Conservation (phyloP, 2,797 vertebrate species). For the Argya squamiceps region DNA sequence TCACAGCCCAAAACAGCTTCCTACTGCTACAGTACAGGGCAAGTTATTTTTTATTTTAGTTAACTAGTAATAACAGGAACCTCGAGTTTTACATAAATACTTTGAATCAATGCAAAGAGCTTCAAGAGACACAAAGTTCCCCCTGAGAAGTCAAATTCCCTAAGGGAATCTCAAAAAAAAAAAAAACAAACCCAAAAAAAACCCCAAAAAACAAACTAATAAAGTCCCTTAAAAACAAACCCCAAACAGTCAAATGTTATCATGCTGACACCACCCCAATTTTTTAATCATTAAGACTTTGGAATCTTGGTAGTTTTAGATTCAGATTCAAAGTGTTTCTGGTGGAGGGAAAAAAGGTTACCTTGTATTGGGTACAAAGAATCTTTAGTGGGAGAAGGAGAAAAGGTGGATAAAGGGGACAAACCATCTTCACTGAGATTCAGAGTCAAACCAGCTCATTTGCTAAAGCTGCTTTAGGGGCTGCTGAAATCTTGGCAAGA, state of each 20-base stretch:
- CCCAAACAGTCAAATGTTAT: not conserved
- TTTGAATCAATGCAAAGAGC: not conserved
- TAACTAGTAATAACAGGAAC: not conserved
- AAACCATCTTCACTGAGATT: not conserved
- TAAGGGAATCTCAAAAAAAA: not conserved
- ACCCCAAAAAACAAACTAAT: not conserved
- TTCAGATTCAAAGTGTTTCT: not conserved
- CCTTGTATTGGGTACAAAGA: not conserved
- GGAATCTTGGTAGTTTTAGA: not conserved
- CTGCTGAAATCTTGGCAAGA: not conserved
- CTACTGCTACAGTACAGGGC: not conserved
- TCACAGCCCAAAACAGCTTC: not conserved
- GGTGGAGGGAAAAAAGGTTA: not conserved
- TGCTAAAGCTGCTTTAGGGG: not conserved
- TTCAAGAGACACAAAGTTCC: not conserved
- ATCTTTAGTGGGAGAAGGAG: not conserved
- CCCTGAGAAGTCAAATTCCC: not conserved
- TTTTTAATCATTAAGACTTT: not conserved
- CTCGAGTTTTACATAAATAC: not conserved
- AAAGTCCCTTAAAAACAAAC: not conserved
- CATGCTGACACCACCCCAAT: not conserved
- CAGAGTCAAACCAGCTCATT: not conserved
- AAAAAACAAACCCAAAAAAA: not conserved
- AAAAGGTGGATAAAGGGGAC: not conserved
- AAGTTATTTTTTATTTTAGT: not conserved